These are phyloP conservation scores for Podarcis muralis DNA, from an alignment of 2,113 vertebrate species.

Conservation along the genomic window DNA sequence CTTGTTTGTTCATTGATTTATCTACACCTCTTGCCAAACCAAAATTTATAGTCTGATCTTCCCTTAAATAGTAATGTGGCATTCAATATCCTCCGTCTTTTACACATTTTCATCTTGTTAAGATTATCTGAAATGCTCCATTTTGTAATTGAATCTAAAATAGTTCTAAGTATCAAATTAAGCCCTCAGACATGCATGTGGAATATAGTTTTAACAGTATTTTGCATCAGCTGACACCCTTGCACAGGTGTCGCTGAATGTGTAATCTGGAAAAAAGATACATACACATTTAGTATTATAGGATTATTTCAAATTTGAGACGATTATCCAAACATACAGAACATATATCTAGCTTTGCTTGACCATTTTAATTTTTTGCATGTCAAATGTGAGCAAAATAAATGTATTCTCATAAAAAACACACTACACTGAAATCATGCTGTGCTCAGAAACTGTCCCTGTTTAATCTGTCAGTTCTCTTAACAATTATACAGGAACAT, in stretches of 20 bases:
- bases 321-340: constrained; percentile 19
- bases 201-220: constrained; percentile 23
- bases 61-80: neutral
- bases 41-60: neutral
- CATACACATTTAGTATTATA: neutral
- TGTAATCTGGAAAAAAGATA: neutral
- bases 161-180: neutral
- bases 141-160: constrained; percentile 10
- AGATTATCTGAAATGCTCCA: neutral
- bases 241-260: neutral
- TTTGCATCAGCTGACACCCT: constrained; percentile 38
- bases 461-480: neutral
- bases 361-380: constrained; percentile 17
- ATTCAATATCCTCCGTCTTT: neutral
- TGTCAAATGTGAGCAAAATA: neutral
- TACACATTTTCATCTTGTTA: neutral
- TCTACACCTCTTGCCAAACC: neutral
- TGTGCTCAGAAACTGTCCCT: neutral
- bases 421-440: neutral
- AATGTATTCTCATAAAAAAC: constrained; percentile 9
- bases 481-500: neutral
- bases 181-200: constrained; percentile 20
- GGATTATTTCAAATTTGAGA: constrained; percentile 31
- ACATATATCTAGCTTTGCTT: neutral
- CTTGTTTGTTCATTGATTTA: neutral